Evolutionary conservation across 1,140 invertebrate species (phyloP).

Genomic region (Wasmannia auropunctata): DNA sequence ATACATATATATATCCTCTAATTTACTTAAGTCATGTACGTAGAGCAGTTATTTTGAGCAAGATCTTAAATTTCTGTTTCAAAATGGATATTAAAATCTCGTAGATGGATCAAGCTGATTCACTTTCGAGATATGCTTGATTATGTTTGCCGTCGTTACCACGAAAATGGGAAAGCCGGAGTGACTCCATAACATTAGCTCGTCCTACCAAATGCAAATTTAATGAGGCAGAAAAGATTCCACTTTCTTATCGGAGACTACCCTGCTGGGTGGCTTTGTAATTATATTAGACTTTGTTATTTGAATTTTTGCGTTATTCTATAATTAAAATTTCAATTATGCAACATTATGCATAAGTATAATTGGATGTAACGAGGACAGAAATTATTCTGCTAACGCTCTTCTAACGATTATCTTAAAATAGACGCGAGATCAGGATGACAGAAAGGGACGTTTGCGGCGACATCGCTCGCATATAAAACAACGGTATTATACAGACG

Average conservation of each 20-base stretch:
- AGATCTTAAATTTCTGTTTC: background rate
- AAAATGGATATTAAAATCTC: slow-evolving; percentile 31
- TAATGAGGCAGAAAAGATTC: slow-evolving; percentile 51
- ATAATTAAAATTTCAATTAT: slow-evolving; percentile 5
- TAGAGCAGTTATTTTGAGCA: background rate
- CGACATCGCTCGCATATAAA: slow-evolving; percentile 43
- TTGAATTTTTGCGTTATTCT: background rate
- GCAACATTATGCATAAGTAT: background rate
- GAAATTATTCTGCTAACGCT: background rate
- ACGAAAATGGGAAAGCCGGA: slow-evolving; percentile 30
- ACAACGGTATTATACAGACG: slow-evolving; percentile 1
- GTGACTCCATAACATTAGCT: slow-evolving; percentile 49
- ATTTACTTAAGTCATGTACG: too few relatives aligned
- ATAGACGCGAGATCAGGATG: background rate
- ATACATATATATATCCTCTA: background rate
- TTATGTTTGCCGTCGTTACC: slow-evolving; percentile 53
- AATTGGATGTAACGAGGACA: background rate
- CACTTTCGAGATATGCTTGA: slow-evolving; percentile 61
- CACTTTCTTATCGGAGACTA: slow-evolving; percentile 13
- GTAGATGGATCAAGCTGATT: slow-evolving; percentile 53
- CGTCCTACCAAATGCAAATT: slow-evolving; percentile 56
- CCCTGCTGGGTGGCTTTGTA: background rate
- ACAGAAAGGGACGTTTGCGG: background rate
- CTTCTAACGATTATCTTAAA: background rate
- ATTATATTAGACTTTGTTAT: slow-evolving; percentile 21